Base-by-base conservation (phyloP, 1,140 invertebrate species). In the Mizuhopecten yessoensis region DNA sequence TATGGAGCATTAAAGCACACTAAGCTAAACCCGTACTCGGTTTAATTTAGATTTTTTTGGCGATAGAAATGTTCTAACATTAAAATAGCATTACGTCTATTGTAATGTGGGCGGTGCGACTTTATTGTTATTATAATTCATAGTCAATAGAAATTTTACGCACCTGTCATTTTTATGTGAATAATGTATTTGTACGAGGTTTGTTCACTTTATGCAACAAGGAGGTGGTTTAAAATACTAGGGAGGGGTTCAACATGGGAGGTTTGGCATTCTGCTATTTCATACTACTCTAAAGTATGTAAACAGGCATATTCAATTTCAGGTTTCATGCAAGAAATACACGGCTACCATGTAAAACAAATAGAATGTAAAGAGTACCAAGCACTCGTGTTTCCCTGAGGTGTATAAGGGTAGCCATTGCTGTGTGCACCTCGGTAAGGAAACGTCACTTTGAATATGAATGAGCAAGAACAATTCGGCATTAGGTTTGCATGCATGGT, bases 141-240 rank as follows among this genome's bases (percentile, higher is more conserved):
- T 2, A 75, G 57, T 75, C 57, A 75, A 75, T 75, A 75, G 57
- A 29, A 7, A 75, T 75, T 75, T 75, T 29, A 75, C 57, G 57
- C 57, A 75, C 57, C 57, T 75, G 57, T 75, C 57, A 75, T 75
- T 75, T 75, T 75, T 75, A 75, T 75, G 57, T 75, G 57, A 75
- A n/a, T 75, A 75, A 75, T 75, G 57, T 75, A 75, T 75, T 75
- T 75, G 57, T 75, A 75, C 57, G 57, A 75, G 57, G 57, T 75
- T 75, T 75, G 57, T 75, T 75, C 57, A 75, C n/a, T 75, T 75
- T 75, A 75, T 75, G 57, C n/a, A 75, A 75, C 57, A 29, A 75
- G 57, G 57, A 20, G 57, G 57, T 75, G 57, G 57, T 75, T 75
- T 75, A 29, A 75, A 75, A 75, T 29, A 75, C 57, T 1, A 75